Evolutionary conservation across 92 coral and sea anemone species (phyloP).

Genomic region (Palythoa grandis): DNA sequence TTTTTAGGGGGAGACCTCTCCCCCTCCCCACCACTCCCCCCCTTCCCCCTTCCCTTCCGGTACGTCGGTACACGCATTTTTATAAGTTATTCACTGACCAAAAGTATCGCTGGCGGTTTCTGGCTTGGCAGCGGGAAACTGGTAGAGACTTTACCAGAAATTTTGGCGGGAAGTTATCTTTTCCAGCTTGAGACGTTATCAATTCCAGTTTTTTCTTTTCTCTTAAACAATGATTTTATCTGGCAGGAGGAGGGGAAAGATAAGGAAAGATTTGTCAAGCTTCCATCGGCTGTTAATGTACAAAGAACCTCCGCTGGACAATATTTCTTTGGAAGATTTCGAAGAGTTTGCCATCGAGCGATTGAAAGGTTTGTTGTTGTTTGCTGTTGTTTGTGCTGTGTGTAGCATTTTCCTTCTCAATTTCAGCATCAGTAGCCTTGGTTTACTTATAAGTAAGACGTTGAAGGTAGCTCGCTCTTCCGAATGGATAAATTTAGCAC

Average conservation of each 20-base stretch:
- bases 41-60: too few relatives aligned
- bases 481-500: too few relatives aligned
- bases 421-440: neutral
- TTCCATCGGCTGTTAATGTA: conserved; percentile 86
- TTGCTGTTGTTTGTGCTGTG: neutral
- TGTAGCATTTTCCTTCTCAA: neutral
- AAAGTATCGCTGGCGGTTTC: too few relatives aligned
- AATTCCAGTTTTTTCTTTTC: neutral
- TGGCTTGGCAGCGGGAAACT: neutral
- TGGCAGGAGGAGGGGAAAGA: conserved; percentile 22
- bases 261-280: conserved; percentile 12
- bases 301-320: conserved; percentile 87
- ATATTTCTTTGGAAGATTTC: conserved; percentile 91
- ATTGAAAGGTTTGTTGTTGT: conserved; percentile 77
- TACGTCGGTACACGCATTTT: too few relatives aligned
- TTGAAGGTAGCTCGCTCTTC: too few relatives aligned
- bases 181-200: neutral
- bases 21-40: too few relatives aligned
- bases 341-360: conserved; percentile 92
- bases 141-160: neutral
- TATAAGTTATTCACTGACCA: too few relatives aligned
- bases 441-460: too few relatives aligned
- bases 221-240: conserved; percentile 51
- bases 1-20: too few relatives aligned
- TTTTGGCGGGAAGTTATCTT: neutral